Percentiles rank a stretch among this genome's conserved stretches.
These are phyloP conservation scores for Ceyx cyanopectus DNA, from an alignment of 2,113 vertebrate genomes.

Conservation along the genomic window DNA sequence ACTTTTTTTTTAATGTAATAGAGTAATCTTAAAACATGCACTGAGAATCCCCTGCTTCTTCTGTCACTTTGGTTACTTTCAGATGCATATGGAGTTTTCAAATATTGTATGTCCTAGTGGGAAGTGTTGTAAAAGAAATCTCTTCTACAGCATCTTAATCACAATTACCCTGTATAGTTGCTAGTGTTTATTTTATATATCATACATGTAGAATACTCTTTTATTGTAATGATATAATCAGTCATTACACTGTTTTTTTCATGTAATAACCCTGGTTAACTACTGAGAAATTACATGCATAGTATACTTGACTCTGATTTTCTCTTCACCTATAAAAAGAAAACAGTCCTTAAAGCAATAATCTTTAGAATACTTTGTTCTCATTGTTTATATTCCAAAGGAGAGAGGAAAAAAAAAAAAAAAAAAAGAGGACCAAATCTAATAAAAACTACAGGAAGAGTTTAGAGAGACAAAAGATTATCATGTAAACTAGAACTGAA, in stretches of 20 bases:
- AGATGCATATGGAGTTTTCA: background rate
- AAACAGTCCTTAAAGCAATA: slow-evolving; percentile 8
- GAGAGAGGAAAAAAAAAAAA: background rate
- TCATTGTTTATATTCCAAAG: slow-evolving; percentile 16
- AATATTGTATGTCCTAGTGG: background rate
- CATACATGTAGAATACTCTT: background rate
- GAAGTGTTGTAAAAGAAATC: background rate
- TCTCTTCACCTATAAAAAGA: background rate
- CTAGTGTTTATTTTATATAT: background rate
- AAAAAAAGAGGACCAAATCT: slow-evolving; percentile 19
- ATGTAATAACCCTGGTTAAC: background rate
- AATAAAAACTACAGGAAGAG: slow-evolving; percentile 56
- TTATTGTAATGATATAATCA: background rate
- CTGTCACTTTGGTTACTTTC: background rate
- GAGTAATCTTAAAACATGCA: background rate
- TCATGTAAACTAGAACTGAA: slow-evolving; percentile 50
- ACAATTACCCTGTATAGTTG: background rate
- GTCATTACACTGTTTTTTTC: slow-evolving; percentile 9
- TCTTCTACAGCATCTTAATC: background rate
- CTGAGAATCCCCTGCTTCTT: background rate
- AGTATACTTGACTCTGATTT: background rate
- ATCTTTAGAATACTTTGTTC: slow-evolving; percentile 3
- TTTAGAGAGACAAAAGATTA: slow-evolving; percentile 54
- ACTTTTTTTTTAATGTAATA: background rate
- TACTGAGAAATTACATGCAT: background rate